phyloP scores from a whole-genome alignment of 2,797 vertebrate species.

The Octomys mimax region DNA sequence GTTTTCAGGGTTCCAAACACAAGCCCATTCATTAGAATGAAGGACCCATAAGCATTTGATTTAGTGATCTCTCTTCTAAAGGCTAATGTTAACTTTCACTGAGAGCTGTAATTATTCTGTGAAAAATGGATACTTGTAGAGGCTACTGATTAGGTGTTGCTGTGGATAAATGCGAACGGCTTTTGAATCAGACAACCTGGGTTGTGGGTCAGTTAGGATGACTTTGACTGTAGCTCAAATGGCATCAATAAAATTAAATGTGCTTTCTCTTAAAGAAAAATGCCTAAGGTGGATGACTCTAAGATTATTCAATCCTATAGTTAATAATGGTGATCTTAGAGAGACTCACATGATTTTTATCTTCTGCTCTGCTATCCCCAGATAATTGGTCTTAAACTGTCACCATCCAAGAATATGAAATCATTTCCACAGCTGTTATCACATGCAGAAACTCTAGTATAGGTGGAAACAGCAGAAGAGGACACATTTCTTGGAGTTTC shows the following conservation, averaged over 20 bases:
- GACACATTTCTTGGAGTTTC: not conserved
- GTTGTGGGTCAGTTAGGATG: not conserved
- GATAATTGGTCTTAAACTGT: not conserved
- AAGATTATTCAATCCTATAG: not conserved
- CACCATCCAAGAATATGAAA: not conserved
- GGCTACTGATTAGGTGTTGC: not conserved
- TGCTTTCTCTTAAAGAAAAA: not conserved
- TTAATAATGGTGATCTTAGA: not conserved
- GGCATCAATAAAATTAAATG: not conserved
- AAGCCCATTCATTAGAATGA: not conserved
- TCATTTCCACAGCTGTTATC: not conserved
- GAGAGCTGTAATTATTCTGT: slow-evolving; percentile 16
- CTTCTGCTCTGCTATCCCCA: not conserved
- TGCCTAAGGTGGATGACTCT: not conserved
- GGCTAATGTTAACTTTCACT: not conserved
- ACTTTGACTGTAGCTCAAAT: not conserved
- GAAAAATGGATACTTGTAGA: not conserved
- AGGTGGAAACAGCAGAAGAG: not conserved
- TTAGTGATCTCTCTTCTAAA: not conserved
- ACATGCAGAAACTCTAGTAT: not conserved
- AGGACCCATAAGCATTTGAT: not conserved
- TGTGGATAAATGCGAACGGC: not conserved
- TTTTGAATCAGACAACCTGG: not conserved
- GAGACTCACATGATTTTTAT: not conserved
- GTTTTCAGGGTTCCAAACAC: not conserved